Percentiles rank a stretch among this genome's conserved stretches.
These are phyloP conservation scores for Sycobia sp. DNA, from an alignment of 1,140 invertebrate species.

Conservation along the genomic window DNA sequence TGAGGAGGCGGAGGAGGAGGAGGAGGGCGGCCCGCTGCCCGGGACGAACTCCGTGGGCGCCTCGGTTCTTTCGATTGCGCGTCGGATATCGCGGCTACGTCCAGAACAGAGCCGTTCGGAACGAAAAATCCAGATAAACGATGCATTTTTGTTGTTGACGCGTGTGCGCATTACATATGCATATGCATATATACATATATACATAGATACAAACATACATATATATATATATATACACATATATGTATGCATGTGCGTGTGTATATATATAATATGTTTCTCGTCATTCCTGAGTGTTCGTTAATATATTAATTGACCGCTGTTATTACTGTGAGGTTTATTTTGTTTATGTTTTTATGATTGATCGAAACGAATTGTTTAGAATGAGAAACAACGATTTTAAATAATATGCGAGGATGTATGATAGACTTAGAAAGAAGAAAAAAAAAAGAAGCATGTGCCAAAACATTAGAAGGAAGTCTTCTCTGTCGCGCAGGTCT, in stretches of 20 bases:
- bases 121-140: background rate
- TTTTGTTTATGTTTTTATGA: background rate
- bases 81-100: no score
- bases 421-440: background rate
- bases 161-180: no score
- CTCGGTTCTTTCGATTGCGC: no score
- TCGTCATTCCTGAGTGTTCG: conserved; percentile 3
- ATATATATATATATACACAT: no score
- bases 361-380: background rate
- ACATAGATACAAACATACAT: no score
- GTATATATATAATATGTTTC: background rate
- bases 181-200: no score
- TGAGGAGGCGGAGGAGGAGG: no score
- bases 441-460: conserved; percentile 11
- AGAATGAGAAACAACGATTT: conserved; percentile 12
- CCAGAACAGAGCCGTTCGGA: no score
- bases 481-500: background rate
- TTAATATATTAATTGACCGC: background rate
- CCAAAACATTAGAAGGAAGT: conserved; percentile 13
- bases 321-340: background rate
- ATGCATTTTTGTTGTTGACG: conserved; percentile 1
- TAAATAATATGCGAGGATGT: background rate
- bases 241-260: background rate
- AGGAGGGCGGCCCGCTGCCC: background rate
- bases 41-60: no score